Evolutionary conservation across 2,797 vertebrate genomes (phyloP).

Genomic region (Pteropus rufus): DNA sequence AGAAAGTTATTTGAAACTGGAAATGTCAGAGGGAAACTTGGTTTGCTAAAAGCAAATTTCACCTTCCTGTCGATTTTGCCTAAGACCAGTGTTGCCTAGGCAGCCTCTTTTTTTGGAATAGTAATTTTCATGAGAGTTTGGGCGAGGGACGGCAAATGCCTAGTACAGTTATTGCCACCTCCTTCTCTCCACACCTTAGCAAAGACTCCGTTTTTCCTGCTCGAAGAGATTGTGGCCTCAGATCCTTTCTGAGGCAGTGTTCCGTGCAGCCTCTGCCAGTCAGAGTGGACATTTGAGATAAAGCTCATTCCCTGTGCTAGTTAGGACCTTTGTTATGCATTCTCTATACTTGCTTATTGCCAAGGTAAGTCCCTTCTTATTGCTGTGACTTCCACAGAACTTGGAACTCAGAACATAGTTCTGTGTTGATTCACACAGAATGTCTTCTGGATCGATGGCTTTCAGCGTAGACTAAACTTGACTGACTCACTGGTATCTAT

Average conservation of each 20-base stretch:
- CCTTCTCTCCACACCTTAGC: background rate
- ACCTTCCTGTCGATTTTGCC: background rate
- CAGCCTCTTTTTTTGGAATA: background rate
- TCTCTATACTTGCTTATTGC: background rate
- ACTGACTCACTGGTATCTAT: conserved; percentile 69
- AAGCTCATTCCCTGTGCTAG: background rate
- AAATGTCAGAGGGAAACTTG: background rate
- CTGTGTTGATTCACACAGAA: background rate
- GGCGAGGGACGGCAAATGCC: background rate
- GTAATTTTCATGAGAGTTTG: background rate
- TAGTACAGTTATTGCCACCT: background rate
- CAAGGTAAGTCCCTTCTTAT: background rate
- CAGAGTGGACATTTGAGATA: background rate
- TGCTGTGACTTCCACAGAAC: background rate
- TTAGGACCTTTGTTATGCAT: background rate
- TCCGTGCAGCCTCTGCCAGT: no score
- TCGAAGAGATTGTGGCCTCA: background rate
- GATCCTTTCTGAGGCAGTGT: fast-evolving
- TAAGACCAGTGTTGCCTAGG: background rate
- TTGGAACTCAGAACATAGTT: background rate
- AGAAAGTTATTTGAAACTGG: background rate
- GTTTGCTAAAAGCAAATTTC: background rate
- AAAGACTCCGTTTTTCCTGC: background rate
- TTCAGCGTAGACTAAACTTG: background rate
- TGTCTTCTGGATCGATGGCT: background rate